A percentile compares a stretch with the other conserved stretches of the same genome.
phyloP scores from a whole-genome alignment of 2,113 vertebrate species.

The Hypanus sabinus region DNA sequence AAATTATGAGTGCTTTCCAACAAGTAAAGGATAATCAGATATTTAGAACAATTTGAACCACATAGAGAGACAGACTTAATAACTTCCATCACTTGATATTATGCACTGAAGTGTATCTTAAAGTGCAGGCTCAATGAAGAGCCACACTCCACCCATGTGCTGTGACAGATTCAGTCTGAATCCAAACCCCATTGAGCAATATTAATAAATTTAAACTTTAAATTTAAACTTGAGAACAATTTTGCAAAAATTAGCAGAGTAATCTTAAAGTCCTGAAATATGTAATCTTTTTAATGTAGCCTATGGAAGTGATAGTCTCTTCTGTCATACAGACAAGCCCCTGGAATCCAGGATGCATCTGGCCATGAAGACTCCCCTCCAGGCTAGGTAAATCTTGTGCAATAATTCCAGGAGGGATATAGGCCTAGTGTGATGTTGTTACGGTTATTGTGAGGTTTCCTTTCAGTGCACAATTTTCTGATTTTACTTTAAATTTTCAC shows the following conservation, averaged over 20 bases:
- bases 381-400: no score
- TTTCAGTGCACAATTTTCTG: not conserved
- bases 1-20: not conserved
- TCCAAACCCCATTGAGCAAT: not conserved
- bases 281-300: no score
- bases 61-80: not conserved
- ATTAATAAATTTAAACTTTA: not conserved
- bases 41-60: not conserved
- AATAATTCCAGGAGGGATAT: not conserved
- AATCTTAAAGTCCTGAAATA: not conserved
- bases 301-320: no score
- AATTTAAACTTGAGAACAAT: not conserved
- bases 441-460: not conserved
- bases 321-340: no score
- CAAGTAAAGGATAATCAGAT: not conserved
- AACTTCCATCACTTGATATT: not conserved
- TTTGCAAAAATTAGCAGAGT: not conserved
- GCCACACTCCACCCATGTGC: not conserved
- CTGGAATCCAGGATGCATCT: no score
- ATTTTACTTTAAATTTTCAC: not conserved
- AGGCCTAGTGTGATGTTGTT: not conserved
- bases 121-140: not conserved
- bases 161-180: not conserved
- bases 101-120: not conserved
- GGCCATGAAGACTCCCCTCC: no score